These are phyloP conservation scores for Rhyacophila brunnea DNA, from an alignment of 1,140 invertebrate species.

Conservation along the genomic window DNA sequence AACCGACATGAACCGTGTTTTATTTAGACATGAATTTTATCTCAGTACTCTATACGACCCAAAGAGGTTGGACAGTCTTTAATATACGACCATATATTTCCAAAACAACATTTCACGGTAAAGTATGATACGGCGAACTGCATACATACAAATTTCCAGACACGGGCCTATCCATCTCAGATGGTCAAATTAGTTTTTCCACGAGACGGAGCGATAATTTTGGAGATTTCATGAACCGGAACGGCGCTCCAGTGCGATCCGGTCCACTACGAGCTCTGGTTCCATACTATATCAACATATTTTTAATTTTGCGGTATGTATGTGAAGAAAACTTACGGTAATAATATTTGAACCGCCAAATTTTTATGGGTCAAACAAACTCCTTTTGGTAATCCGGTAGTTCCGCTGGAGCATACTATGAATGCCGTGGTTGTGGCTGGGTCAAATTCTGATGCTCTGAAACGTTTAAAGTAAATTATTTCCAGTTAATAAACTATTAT, in stretches of 20 bases:
- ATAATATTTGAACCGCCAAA: background rate
- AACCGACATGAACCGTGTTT: background rate
- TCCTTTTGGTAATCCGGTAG: constrained; percentile 28
- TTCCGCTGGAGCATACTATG: constrained; percentile 27
- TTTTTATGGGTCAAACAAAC: constrained; percentile 22
- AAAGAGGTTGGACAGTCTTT: too few relatives aligned
- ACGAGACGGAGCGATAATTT: too few relatives aligned
- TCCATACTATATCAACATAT: background rate
- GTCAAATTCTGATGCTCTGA: constrained; percentile 28
- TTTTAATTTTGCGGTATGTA: background rate
- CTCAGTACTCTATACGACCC: too few relatives aligned
- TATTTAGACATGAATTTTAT: too few relatives aligned
- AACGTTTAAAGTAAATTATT: too few relatives aligned
- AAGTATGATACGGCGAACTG: background rate
- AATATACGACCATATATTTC: too few relatives aligned
- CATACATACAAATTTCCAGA: constrained; percentile 2
- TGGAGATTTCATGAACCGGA: too few relatives aligned
- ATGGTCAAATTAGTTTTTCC: too few relatives aligned
- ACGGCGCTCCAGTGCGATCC: too few relatives aligned
- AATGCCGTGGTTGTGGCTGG: constrained; percentile 16
- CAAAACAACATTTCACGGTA: too few relatives aligned
- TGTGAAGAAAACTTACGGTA: constrained; percentile 8
- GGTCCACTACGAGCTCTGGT: too few relatives aligned
- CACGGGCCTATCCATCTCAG: background rate
- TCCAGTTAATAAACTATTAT: too few relatives aligned